Evolutionary conservation across 2,797 vertebrate genomes (phyloP), one percentile per base, ranked within the genome.

Genomic region (Ptychadena robeensis): DNA sequence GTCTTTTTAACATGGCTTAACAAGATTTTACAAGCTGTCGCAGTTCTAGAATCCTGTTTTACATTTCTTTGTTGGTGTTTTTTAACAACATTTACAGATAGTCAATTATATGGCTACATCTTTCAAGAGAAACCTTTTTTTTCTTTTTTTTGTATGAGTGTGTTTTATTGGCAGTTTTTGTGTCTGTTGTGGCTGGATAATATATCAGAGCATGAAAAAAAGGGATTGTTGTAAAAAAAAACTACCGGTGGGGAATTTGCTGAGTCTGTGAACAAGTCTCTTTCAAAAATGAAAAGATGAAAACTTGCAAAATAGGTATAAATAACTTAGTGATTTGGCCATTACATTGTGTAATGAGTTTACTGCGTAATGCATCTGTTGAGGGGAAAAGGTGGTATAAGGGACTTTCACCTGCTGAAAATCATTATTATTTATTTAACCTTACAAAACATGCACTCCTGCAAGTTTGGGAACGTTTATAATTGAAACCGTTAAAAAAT

Each of bases 21-120:
- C 88, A 92, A 90, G 92, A 91, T 93, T 93, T 92, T 93, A 94
- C 93, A 94, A 92, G 93, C 91, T 91, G 90, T 91, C 88, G 85
- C 89, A 88, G 91, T 91, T 91, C 88, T 88, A 88, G 82, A 87
- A 89, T 86, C 88, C 92, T 93, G 93, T 93, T 92, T 92, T 92
- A 94, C 93, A 94, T 91, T 93, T 93, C 91, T 94, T 93, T 93
- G 92, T 93, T 89, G 87, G 87, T 88, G 88, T 92, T 88, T 89
- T 90, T 88, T 91, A 92, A 94, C 89, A 92, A 87, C 89, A 88
- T 88, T 88, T 86, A 89, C 89, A 91, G 91, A 91, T 88, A 90
- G 87, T 90, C 90, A 91, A 92, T 92, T 91, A 90, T 86, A 79
- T 87, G 88, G 87, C 80, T 85, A 90, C 90, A 86, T 91, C 89